phyloP scores from a whole-genome alignment of 2,888 invertebrate species.

The Sympetrum striolatum region DNA sequence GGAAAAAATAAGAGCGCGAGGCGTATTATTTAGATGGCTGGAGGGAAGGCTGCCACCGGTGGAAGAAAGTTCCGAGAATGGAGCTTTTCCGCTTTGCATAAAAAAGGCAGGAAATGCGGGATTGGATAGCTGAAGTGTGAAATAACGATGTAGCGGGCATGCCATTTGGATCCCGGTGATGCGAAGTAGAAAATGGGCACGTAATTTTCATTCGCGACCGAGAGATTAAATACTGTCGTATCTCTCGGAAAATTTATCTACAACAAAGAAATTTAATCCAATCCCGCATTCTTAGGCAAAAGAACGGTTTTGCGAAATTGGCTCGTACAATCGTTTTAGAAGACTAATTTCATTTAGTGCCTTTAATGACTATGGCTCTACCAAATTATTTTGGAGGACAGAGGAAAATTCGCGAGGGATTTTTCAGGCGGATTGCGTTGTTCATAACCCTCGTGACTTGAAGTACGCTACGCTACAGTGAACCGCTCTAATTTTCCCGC shows the following conservation, averaged over 20 bases:
- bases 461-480: too few species aligned
- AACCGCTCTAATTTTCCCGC: too few species aligned
- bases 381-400: too few species aligned
- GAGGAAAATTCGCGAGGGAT: too few species aligned
- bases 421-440: too few species aligned
- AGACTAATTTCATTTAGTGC: too few species aligned
- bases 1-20: not conserved
- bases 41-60: not conserved
- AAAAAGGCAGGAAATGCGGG: constrained; percentile 14
- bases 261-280: too few species aligned
- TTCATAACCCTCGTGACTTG: too few species aligned
- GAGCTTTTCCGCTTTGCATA: not conserved
- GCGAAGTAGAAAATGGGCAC: constrained; percentile 16
- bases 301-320: too few species aligned
- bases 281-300: too few species aligned
- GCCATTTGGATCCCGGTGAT: not conserved
- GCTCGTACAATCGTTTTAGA: too few species aligned
- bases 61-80: constrained; percentile 7
- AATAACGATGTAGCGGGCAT: constrained; percentile 28
- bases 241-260: not conserved
- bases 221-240: not conserved
- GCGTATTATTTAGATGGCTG: not conserved
- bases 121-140: constrained; percentile 38
- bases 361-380: too few species aligned
- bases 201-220: constrained; percentile 8